Percentiles rank a stretch among this genome's conserved stretches.
These are phyloP conservation scores for Abscondita cerata DNA, from an alignment of 2,888 invertebrate genomes.

Conservation along the genomic window DNA sequence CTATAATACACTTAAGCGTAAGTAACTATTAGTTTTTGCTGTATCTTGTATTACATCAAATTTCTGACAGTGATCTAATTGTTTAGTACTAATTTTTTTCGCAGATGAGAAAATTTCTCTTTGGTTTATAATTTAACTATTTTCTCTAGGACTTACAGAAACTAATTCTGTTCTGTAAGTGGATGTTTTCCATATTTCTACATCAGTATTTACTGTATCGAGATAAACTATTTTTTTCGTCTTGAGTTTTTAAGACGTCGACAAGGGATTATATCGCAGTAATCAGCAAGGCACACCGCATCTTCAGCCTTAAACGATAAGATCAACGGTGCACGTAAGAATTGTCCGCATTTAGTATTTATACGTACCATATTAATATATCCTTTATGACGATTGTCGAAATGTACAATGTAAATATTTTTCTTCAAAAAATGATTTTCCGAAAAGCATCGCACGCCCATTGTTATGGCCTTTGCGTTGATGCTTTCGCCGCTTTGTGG, in stretches of 20 bases:
- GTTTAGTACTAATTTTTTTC: conserved; percentile 25
- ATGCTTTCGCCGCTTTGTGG: conserved; percentile 83
- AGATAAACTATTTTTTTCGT: conserved; percentile 71
- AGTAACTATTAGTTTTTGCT: conserved; percentile 29
- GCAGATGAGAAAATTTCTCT: conserved; percentile 40
- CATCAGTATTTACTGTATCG: conserved; percentile 74
- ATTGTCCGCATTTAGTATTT: no score
- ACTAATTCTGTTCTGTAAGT: conserved; percentile 71
- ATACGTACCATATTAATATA: conserved; percentile 77
- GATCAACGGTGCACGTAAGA: not conserved
- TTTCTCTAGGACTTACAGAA: conserved; percentile 56
- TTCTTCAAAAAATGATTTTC: conserved; percentile 90
- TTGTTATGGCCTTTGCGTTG: conserved; percentile 85
- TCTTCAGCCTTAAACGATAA: conserved; percentile 77
- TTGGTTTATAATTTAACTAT: conserved; percentile 54
- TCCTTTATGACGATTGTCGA: conserved; percentile 86
- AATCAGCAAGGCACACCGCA: conserved; percentile 91
- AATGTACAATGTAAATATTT: conserved; percentile 85
- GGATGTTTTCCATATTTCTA: conserved; percentile 82
- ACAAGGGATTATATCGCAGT: conserved; percentile 96
- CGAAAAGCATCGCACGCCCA: conserved; percentile 92
- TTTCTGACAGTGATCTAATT: conserved; percentile 53
- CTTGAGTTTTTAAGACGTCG: conserved; percentile 82
- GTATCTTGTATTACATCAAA: conserved; percentile 47
- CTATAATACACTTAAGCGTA: no score